These are phyloP conservation scores for Cairina moschata DNA, from an alignment of 2,113 vertebrate genomes.

Conservation along the genomic window DNA sequence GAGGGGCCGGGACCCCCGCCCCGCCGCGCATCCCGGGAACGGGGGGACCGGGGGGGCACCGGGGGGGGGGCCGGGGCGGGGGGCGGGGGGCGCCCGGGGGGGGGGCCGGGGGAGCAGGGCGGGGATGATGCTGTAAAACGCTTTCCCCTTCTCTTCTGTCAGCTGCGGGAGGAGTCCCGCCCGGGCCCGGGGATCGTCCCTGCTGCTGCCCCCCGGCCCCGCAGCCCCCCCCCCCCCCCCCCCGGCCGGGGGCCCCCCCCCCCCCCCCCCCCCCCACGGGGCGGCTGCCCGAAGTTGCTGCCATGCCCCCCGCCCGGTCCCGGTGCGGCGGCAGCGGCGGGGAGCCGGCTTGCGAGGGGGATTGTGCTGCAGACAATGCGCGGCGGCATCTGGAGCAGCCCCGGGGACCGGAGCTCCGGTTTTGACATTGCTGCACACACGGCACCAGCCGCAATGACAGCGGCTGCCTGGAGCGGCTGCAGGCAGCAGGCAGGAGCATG, in stretches of 20 bases:
- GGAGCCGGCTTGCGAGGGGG: slow-evolving; percentile 66
- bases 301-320: slow-evolving; percentile 60
- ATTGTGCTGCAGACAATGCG: slow-evolving; percentile 74
- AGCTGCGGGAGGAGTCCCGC: slow-evolving; percentile 76
- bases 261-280: not conserved
- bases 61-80: not conserved
- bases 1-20: slow-evolving; percentile 28
- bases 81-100: not conserved
- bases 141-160: slow-evolving; percentile 79
- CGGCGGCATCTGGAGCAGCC: slow-evolving; percentile 62
- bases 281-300: slow-evolving; percentile 51
- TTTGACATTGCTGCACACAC: slow-evolving; percentile 68
- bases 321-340: slow-evolving; percentile 45
- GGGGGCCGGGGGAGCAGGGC: not conserved
- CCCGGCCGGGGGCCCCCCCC: too few species aligned
- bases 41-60: not conserved
- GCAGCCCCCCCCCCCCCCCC: slow-evolving; percentile 9
- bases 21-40: not conserved
- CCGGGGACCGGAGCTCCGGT: slow-evolving; percentile 58
- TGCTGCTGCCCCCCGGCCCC: slow-evolving; percentile 53
- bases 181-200: slow-evolving; percentile 70
- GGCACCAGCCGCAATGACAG: slow-evolving; percentile 77
- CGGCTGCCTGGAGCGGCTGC: slow-evolving; percentile 74
- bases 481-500: slow-evolving; percentile 74
- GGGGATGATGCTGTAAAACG: slow-evolving; percentile 37